Evolutionary conservation across 2,888 invertebrate species (phyloP).

Genomic region (Petrolisthes cinctipes): DNA sequence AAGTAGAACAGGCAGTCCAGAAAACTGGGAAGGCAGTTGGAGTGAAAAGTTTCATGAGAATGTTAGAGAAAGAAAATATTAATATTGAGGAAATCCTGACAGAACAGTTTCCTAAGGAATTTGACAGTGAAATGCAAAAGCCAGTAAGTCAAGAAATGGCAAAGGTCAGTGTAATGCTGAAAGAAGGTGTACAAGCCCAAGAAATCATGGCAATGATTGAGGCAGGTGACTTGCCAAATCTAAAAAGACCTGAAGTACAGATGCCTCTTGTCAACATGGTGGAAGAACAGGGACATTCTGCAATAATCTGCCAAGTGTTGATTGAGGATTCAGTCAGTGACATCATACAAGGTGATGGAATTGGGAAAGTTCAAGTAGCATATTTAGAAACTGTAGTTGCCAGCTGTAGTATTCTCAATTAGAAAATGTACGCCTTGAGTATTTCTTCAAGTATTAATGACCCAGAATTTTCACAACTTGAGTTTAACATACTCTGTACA

Average conservation of each 20-base stretch:
- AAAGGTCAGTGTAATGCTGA: conserved; percentile 61
- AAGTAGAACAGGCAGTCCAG: conserved; percentile 62
- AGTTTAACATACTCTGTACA: no score
- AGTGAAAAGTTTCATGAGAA: conserved; percentile 59
- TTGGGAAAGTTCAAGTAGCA: background rate
- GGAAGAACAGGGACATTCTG: conserved; percentile 56
- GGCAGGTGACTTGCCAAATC: conserved; percentile 53
- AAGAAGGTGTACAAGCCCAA: conserved; percentile 62
- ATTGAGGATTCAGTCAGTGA: conserved; percentile 64
- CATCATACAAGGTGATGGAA: conserved; percentile 61
- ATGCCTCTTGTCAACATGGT: conserved; percentile 60
- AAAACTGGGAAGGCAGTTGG: conserved; percentile 57
- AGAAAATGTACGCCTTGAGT: background rate
- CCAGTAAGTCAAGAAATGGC: conserved; percentile 57
- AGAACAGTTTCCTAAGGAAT: conserved; percentile 60
- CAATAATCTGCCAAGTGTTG: conserved; percentile 61
- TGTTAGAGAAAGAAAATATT: conserved; percentile 60
- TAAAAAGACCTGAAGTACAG: conserved; percentile 61
- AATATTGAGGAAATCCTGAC: conserved; percentile 60
- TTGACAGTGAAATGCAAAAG: conserved; percentile 36
- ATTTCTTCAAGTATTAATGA: background rate
- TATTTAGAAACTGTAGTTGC: conserved; percentile 15
- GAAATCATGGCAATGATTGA: conserved; percentile 63
- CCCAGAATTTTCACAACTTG: no score
- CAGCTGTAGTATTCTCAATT: conserved; percentile 21